These are phyloP conservation scores for Cynodonichthys magdalenae DNA, from an alignment of 2,797 vertebrate genomes.

Conservation along the genomic window DNA sequence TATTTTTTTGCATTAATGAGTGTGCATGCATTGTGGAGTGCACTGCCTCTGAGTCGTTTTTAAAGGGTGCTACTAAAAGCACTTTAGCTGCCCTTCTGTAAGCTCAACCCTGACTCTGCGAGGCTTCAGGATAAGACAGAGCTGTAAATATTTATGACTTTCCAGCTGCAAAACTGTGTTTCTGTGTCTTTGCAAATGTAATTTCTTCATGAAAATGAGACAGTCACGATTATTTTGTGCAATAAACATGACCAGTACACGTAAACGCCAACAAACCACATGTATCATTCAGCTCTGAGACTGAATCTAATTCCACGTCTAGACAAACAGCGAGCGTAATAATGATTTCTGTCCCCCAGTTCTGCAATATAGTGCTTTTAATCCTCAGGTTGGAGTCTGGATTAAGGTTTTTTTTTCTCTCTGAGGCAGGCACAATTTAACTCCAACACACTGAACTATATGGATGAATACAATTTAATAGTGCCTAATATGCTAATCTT, in stretches of 20 bases:
- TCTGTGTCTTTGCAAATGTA: conserved; percentile 6
- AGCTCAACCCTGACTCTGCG: conserved; percentile 8
- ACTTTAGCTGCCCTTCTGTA: conserved; percentile 26
- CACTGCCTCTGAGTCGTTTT: conserved; percentile 34
- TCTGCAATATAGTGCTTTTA: conserved; percentile 41
- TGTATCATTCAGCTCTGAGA: not conserved
- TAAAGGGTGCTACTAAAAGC: conserved; percentile 50
- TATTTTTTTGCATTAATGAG: conserved; percentile 16
- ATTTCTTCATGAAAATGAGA: conserved; percentile 12
- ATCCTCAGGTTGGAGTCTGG: conserved; percentile 34
- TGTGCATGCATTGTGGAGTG: conserved; percentile 17
- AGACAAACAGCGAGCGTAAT: conserved; percentile 39
- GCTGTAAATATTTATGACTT: conserved; percentile 34
- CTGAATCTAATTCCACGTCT: conserved; percentile 52
- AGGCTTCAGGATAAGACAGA: conserved; percentile 22
- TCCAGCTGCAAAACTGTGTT: conserved; percentile 22
- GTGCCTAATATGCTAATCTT: conserved; percentile 35
- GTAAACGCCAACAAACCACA: conserved; percentile 17
- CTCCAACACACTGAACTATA: conserved; percentile 15
- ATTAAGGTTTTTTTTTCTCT: conserved; percentile 12
- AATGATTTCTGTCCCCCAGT: conserved; percentile 34
- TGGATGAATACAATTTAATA: conserved; percentile 29
- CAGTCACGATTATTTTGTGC: conserved; percentile 8
- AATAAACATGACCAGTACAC: conserved; percentile 15
- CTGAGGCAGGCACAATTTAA: conserved; percentile 7